Conservation (phyloP, 2,888 invertebrate species). For the Allacma fusca region DNA sequence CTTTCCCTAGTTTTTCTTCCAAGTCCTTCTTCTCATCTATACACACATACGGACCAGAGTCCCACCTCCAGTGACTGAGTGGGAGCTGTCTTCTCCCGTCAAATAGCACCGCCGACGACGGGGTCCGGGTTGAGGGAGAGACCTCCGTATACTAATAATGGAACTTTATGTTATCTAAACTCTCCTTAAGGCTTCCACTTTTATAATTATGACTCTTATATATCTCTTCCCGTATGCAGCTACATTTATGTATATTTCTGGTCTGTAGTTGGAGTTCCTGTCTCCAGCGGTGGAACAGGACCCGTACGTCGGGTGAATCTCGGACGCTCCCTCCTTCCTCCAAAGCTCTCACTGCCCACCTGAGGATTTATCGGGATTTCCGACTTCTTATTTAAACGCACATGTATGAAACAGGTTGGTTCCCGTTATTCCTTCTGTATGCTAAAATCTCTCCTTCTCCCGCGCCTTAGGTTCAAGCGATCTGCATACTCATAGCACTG, state of each 20-base stretch:
- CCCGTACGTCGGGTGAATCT: not conserved
- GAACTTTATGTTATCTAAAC: not conserved
- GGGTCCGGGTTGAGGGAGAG: not conserved
- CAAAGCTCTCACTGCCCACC: slow-evolving; percentile 53
- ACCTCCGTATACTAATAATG: not conserved
- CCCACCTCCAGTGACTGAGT: not conserved
- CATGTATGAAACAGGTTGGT: slow-evolving; percentile 28
- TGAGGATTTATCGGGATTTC: slow-evolving; percentile 60
- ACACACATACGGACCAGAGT: not conserved
- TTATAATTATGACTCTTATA: slow-evolving; percentile 3
- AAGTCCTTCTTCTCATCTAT: not conserved
- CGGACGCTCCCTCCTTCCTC: slow-evolving; percentile 13
- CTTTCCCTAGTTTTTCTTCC: not conserved
- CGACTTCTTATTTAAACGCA: slow-evolving; percentile 48
- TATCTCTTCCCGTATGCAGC: not conserved
- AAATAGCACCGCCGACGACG: not conserved
- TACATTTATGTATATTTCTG: not conserved
- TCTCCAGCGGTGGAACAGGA: too few relatives aligned
- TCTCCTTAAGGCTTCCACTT: not conserved
- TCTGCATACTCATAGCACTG: not conserved
- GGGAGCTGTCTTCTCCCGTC: not conserved
- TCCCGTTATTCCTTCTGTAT: not conserved
- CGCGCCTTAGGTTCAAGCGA: not conserved
- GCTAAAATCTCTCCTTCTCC: not conserved
- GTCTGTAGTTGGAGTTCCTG: too few relatives aligned